Evolutionary conservation across 2,888 invertebrate species (phyloP).

Genomic region (Desoria tigrina): DNA sequence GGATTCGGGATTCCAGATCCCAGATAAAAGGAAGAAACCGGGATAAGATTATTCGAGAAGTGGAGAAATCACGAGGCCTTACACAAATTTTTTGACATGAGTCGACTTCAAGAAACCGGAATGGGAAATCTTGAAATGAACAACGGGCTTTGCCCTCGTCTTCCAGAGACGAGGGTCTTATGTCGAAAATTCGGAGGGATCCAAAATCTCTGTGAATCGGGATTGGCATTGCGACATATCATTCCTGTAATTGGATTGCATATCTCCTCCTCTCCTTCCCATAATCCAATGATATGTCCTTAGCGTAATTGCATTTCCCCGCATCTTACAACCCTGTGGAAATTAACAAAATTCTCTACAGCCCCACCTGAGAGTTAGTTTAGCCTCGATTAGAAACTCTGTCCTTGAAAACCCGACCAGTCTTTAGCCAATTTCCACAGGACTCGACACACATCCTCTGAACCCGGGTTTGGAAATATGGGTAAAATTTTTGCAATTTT

Average conservation of each 20-base stretch:
- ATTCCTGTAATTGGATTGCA: too few relatives aligned
- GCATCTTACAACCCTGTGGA: too few relatives aligned
- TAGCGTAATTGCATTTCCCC: too few relatives aligned
- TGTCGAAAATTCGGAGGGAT: background rate
- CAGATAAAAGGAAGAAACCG: background rate
- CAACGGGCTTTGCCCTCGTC: constrained; percentile 1
- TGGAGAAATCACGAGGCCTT: background rate
- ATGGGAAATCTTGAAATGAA: constrained; percentile 15
- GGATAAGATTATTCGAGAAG: background rate
- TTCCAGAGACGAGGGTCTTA: background rate
- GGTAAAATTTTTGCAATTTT: constrained; percentile 48
- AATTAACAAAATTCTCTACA: too few relatives aligned
- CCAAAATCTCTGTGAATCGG: constrained; percentile 15
- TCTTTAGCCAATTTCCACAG: background rate
- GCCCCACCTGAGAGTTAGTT: too few relatives aligned
- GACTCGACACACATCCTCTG: background rate
- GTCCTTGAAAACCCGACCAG: too few relatives aligned
- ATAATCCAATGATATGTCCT: too few relatives aligned
- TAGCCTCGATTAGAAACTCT: too few relatives aligned
- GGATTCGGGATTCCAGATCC: background rate
- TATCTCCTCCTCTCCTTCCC: too few relatives aligned
- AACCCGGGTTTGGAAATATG: constrained; percentile 32
- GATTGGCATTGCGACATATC: background rate
- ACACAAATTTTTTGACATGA: background rate
- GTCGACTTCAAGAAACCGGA: background rate